Evolutionary conservation across 1,140 invertebrate genomes (phyloP).

Genomic region (Drosophila littoralis): DNA sequence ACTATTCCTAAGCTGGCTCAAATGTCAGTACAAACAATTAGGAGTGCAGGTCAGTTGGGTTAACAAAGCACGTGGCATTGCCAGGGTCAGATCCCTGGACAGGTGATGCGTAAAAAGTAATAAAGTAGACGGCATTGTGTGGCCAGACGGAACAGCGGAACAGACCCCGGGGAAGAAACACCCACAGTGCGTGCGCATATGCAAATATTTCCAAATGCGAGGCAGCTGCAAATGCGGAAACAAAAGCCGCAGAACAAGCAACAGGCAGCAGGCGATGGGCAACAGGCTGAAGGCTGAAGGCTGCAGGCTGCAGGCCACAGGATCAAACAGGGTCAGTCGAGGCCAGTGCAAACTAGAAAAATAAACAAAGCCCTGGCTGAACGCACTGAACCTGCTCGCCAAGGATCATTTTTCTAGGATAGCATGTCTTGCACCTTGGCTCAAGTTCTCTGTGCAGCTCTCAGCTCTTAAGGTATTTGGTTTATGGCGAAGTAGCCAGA

Average conservation of each 20-base stretch:
- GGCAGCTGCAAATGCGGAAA: slow-evolving; percentile 62
- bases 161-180: slow-evolving; percentile 35
- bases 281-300: slow-evolving; percentile 33
- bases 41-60: slow-evolving; percentile 53
- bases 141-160: slow-evolving; percentile 37
- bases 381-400: slow-evolving; percentile 67
- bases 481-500: slow-evolving; percentile 58
- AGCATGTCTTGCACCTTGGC: slow-evolving; percentile 28
- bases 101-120: slow-evolving; percentile 63
- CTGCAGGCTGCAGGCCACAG: slow-evolving; percentile 46
- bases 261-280: slow-evolving; percentile 23
- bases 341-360: slow-evolving; percentile 34
- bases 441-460: not conserved
- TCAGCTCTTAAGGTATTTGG: slow-evolving; percentile 55
- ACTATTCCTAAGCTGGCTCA: slow-evolving; percentile 12
- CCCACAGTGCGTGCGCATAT: slow-evolving; percentile 71
- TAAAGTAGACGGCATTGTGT: slow-evolving; percentile 52
- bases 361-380: slow-evolving; percentile 34
- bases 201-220: slow-evolving; percentile 66
- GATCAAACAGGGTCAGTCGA: slow-evolving; percentile 36
- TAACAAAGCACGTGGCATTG: slow-evolving; percentile 67
- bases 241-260: slow-evolving; percentile 59
- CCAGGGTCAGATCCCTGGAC: slow-evolving; percentile 28
- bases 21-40: slow-evolving; percentile 19
- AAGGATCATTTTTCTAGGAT: slow-evolving; percentile 21